phyloP scores from a whole-genome alignment of 1,140 invertebrate species.

The Brachystomella parvula region DNA sequence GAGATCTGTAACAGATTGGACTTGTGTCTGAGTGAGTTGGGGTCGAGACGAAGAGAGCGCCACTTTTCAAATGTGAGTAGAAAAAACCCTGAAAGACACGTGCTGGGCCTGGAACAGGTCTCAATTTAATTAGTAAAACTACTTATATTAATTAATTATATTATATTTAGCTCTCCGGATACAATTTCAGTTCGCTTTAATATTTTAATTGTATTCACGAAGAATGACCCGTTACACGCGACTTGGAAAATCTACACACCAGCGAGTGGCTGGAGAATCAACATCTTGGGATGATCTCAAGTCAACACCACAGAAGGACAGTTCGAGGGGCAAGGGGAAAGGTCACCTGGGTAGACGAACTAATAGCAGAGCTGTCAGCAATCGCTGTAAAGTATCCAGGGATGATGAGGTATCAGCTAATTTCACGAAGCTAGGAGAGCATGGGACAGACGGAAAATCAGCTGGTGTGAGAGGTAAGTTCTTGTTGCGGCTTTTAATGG shows the following conservation, averaged over 20 bases:
- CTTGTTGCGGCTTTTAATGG: not conserved
- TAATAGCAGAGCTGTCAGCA: not conserved
- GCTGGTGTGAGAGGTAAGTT: not conserved
- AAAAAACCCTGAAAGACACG: too few species aligned
- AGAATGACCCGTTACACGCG: constrained; percentile 20
- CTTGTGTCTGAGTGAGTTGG: too few species aligned
- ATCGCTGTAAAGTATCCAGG: not conserved
- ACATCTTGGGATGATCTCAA: constrained; percentile 17
- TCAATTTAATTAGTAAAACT: too few species aligned
- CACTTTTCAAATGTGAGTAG: too few species aligned
- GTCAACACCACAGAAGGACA: not conserved
- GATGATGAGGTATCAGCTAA: not conserved
- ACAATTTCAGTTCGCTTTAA: too few species aligned
- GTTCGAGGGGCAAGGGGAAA: not conserved
- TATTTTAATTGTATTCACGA: too few species aligned
- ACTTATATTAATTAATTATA: too few species aligned
- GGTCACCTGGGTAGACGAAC: not conserved
- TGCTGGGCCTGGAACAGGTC: too few species aligned
- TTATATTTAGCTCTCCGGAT: too few species aligned
- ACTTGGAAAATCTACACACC: constrained; percentile 20
- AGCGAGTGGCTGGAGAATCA: constrained; percentile 16
- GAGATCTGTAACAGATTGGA: too few species aligned
- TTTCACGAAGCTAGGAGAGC: not conserved
- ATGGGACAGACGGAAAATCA: not conserved
- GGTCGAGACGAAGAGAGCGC: too few species aligned